A percentile compares a stretch with the other conserved stretches of the same genome.
Conservation (phyloP, 2,113 vertebrate genomes). For the Menura novaehollandiae region DNA sequence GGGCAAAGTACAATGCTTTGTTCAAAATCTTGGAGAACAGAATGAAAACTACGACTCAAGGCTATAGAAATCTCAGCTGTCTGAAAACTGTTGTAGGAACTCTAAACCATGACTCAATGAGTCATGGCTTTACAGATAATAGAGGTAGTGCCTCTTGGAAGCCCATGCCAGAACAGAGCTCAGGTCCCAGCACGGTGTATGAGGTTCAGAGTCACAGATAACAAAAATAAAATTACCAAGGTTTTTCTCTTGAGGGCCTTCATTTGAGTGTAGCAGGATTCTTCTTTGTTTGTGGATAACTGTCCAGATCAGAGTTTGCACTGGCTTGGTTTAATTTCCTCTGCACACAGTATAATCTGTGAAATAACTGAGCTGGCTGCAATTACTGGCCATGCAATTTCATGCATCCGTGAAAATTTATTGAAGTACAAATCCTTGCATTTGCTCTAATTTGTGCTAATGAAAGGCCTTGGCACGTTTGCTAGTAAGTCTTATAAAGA, state of each 20-base stretch:
- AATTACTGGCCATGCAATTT: constrained; percentile 57
- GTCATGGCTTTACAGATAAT: neutral
- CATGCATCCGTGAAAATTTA: constrained; percentile 57
- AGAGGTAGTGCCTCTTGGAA: neutral
- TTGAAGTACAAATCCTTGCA: constrained; percentile 30
- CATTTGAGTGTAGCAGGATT: neutral
- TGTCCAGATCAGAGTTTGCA: neutral
- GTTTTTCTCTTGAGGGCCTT: neutral
- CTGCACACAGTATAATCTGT: neutral
- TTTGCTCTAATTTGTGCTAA: constrained; percentile 62
- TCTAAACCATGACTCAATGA: neutral
- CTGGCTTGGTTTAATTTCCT: constrained; percentile 34
- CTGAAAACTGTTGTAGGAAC: neutral
- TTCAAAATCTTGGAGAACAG: neutral
- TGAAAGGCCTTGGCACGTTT: constrained; percentile 49
- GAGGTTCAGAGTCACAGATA: neutral
- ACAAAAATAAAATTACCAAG: neutral
- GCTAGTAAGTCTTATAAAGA: neutral
- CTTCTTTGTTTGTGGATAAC: neutral
- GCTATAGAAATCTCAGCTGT: neutral
- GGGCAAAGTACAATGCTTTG: fast-evolving
- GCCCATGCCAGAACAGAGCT: neutral
- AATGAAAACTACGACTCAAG: neutral
- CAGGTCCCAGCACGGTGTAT: fast-evolving
- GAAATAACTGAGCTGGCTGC: constrained; percentile 30